Evolutionary conservation across 2,888 invertebrate species (phyloP), one percentile per base, ranked within the genome.

Genomic region (Incurvaria masculella): DNA sequence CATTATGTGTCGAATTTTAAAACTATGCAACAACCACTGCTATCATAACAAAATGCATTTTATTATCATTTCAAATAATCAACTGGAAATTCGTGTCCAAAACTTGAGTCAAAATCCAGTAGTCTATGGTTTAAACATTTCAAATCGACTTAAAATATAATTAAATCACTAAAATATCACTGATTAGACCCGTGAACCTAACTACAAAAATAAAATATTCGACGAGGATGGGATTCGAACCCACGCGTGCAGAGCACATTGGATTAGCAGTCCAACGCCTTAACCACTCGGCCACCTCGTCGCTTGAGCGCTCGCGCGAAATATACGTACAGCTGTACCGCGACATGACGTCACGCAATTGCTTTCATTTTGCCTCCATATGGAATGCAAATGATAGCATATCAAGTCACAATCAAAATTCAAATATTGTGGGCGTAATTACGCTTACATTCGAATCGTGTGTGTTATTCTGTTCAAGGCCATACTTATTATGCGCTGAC

Each of bases 261-360:
- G 68, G 68, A 69, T 69, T 69, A 68, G 68, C 68, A 68, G 68
- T 79, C 79, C 79, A 79, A 78, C 79, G 79, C 79, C 79, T 79
- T 79, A 78, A 79, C 78, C 79, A 63, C 79, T 79, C 79, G 79
- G 79, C 79, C 79, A 79, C 78, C 78, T 78, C 78, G 76, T 78
- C 76, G 33, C 14, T 14, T n/a, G 33, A n/a, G 33, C 33, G 33
- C 33, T n/a, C 14, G 33, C 6, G 33, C 33, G 11, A 33, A 33
- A 33, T 33, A 33, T 3, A 3, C 11, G 33, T 33, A 33, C 6
- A 8, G 11, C 4, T 33, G 11, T 3, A 14, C 4, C 14, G 8
- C 11, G 33, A 8, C 33, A n/a, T 33, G 33, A 33, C 33, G 33
- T 33, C 33, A 33, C 14, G n/a, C n/a, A n/a, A n/a, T n/a, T n/a